A percentile compares a stretch with the other conserved stretches of the same genome.
Evolutionary conservation across 2,113 vertebrate species (phyloP).

Genomic region (Apteryx mantelli): DNA sequence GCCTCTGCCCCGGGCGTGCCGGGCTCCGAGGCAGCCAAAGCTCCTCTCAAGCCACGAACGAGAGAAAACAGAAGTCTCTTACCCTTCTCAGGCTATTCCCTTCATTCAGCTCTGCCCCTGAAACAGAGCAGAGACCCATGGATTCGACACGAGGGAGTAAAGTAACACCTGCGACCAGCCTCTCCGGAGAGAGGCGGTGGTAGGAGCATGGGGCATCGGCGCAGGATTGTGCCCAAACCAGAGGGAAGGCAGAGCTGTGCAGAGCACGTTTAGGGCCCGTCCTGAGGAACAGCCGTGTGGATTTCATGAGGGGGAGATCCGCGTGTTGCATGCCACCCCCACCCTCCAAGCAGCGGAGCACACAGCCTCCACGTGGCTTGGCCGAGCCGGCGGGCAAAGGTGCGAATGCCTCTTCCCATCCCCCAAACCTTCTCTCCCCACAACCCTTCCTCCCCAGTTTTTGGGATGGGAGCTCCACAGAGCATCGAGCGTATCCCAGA

Average conservation of each 20-base stretch:
- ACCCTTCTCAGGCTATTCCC: conserved; percentile 10
- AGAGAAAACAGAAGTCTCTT: neutral
- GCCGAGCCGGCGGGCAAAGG: neutral
- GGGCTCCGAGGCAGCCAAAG: neutral
- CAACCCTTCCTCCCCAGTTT: neutral
- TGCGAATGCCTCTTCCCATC: neutral
- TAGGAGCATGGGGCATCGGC: fast-evolving
- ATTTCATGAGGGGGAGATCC: neutral
- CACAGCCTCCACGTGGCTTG: neutral
- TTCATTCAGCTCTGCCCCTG: neutral
- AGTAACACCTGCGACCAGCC: neutral
- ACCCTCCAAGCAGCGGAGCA: neutral
- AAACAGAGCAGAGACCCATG: neutral
- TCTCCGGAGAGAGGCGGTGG: neutral
- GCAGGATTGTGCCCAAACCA: neutral
- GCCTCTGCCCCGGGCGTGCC: neutral
- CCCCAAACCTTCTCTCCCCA: neutral
- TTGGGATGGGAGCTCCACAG: neutral
- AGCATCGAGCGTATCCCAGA: neutral
- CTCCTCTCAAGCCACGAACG: neutral
- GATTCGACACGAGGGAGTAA: fast-evolving
- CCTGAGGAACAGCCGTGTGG: neutral
- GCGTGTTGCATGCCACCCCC: neutral
- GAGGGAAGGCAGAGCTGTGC: neutral
- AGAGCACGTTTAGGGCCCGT: neutral